phyloP scores from a whole-genome alignment of 1,140 invertebrate species.

The Halesus radiatus region DNA sequence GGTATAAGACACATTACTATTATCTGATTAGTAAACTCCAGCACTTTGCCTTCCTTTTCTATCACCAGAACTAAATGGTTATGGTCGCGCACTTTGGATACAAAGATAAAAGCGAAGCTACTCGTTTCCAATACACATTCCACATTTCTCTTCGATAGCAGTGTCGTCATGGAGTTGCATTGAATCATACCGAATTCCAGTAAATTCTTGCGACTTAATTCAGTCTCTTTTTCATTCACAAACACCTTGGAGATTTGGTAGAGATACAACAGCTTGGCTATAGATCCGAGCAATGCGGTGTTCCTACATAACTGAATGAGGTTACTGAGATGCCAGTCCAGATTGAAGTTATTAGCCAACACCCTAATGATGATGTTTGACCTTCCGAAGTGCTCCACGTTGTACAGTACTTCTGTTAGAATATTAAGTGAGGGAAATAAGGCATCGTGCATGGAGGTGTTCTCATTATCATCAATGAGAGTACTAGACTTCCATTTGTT shows the following conservation, averaged over 20 bases:
- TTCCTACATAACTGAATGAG: slow-evolving; percentile 50
- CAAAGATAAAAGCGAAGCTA: slow-evolving; percentile 62
- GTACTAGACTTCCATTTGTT: slow-evolving; percentile 61
- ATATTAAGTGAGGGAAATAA: slow-evolving; percentile 70
- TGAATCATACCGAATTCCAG: slow-evolving; percentile 62
- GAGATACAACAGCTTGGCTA: slow-evolving; percentile 49
- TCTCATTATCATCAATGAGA: slow-evolving; percentile 65
- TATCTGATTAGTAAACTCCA: slow-evolving; percentile 71
- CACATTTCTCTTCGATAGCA: slow-evolving; percentile 63
- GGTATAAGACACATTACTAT: slow-evolving; percentile 75
- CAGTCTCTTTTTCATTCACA: slow-evolving; percentile 23
- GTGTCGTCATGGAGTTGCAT: slow-evolving; percentile 70
- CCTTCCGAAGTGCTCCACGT: slow-evolving; percentile 64
- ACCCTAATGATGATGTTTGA: slow-evolving; percentile 61
- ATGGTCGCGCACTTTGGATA: slow-evolving; percentile 60
- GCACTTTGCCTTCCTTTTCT: slow-evolving; percentile 61
- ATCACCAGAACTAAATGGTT: slow-evolving; percentile 60
- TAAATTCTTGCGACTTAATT: slow-evolving; percentile 56
- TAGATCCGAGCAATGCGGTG: slow-evolving; percentile 24
- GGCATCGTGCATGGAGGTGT: slow-evolving; percentile 69
- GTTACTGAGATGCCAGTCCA: slow-evolving; percentile 58
- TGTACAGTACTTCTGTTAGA: slow-evolving; percentile 64
- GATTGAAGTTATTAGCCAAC: slow-evolving; percentile 59
- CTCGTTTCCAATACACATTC: slow-evolving; percentile 62
- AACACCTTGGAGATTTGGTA: slow-evolving; percentile 40